Base-by-base conservation (phyloP, 2,888 invertebrate genomes). In the Salticus scenicus region DNA sequence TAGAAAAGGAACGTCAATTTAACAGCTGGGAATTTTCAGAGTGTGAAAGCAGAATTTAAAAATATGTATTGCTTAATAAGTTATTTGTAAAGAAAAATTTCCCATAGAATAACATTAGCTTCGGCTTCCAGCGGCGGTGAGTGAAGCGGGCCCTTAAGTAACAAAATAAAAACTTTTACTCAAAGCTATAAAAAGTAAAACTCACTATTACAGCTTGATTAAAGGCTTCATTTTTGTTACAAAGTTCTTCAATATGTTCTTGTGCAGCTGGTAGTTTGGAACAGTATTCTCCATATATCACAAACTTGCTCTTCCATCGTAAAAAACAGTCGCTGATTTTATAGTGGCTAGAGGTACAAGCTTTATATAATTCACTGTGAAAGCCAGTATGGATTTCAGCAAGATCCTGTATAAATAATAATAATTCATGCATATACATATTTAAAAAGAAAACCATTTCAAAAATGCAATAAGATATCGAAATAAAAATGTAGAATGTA, bases 221-320 rank as follows among this genome's bases (percentile, higher is more conserved):
- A 88, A 96, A 92, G 4, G 91, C 90, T 87, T 94, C 93, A 90
- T 94, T 94, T 87, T 93, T 94, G 33, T 94, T 93, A 89, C 95
- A 95, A 5, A 95, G 90, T 63, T 95, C 94, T 91, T 97, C 96
- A 83, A 99, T 93, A 83, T 94, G 93, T 88, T 95, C 95, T 90
- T 97, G 97, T n/a, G 98, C 98, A 76, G 93, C 93, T 0, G 97
- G 95, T 87, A 99, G 93, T 91, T 97, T 97, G 69, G 98, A 96
- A 92, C 99, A 99, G 92, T 98, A 99, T 90, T 96, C 96, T 17
- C 98, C 98, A 90, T 99, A 99, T 78, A 97, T 94, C 42, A 98
- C 93, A 91, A 99, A 95, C 87, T 95, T 94, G 90, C 97, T 96
- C 89, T 97, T 94, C 94, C 96, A 97, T 89, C 95, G 94, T 72